Percentiles rank a stretch among this genome's conserved stretches.
phyloP scores from a whole-genome alignment of 2,797 vertebrate species.

The Scolopax rusticola region DNA sequence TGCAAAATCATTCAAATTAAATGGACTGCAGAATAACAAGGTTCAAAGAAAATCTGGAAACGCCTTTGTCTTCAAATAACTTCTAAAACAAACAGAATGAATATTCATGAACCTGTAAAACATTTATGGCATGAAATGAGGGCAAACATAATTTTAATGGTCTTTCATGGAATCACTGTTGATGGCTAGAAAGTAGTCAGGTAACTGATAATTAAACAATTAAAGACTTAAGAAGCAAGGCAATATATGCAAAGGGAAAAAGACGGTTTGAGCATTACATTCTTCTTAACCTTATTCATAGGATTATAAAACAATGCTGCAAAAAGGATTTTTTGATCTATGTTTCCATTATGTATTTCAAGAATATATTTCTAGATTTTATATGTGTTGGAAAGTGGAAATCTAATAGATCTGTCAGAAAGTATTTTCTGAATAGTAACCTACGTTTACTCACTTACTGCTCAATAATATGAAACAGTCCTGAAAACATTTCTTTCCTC shows the following conservation, averaged over 20 bases:
- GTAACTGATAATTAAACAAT: neutral
- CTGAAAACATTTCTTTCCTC: neutral
- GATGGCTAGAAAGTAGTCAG: neutral
- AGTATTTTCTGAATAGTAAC: neutral
- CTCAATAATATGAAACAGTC: neutral
- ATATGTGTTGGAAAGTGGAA: neutral
- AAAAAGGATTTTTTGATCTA: neutral
- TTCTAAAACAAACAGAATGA: slow-evolving; percentile 17
- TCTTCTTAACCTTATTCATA: neutral
- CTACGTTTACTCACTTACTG: neutral
- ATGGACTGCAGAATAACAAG: neutral
- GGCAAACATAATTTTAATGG: neutral
- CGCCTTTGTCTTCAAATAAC: slow-evolving; percentile 11
- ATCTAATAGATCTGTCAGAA: neutral
- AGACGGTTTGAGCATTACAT: neutral
- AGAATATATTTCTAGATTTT: neutral
- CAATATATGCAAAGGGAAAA: neutral
- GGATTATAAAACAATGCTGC: neutral
- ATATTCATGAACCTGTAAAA: slow-evolving; percentile 32
- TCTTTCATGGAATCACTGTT: neutral
- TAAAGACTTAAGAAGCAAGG: neutral
- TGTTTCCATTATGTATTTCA: neutral
- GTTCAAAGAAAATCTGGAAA: neutral
- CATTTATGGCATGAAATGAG: neutral
- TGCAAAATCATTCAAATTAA: slow-evolving; percentile 6